These are phyloP conservation scores for Allolobophora icterica DNA, from an alignment of 2,888 invertebrate species.

Conservation along the genomic window DNA sequence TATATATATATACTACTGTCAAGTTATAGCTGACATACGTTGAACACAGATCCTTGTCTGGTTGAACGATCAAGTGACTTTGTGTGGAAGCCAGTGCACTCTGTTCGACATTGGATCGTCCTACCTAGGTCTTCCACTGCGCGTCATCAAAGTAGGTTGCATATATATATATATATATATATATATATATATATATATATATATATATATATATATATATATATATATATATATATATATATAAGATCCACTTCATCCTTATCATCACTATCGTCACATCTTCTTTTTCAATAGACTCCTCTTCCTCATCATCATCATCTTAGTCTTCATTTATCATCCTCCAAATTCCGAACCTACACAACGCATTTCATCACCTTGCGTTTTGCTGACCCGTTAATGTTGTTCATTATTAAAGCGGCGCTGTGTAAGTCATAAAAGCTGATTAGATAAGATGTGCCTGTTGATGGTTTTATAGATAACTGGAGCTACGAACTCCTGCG, in stretches of 20 bases:
- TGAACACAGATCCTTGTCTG: conserved; percentile 42
- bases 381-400: background rate
- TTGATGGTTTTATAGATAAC: conserved; percentile 25
- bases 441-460: background rate
- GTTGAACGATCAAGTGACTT: conserved; percentile 32
- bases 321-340: too few relatives aligned
- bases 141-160: conserved; percentile 41
- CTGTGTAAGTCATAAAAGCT: background rate
- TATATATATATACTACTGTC: background rate
- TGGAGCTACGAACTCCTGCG: conserved; percentile 36
- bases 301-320: too few relatives aligned
- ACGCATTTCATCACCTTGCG: too few relatives aligned
- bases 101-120: conserved; percentile 41
- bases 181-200: too few relatives aligned
- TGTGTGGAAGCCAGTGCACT: conserved; percentile 29
- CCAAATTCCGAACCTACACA: too few relatives aligned
- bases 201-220: too few relatives aligned
- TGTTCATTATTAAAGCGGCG: background rate
- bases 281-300: too few relatives aligned
- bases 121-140: conserved; percentile 35
- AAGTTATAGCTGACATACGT: background rate
- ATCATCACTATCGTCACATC: too few relatives aligned
- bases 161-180: too few relatives aligned
- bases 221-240: too few relatives aligned
- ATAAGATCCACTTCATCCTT: too few relatives aligned